Evolutionary conservation across 1,140 invertebrate species (phyloP), one percentile per base, ranked within the genome.

Genomic region (Chironomus striatipennis): DNA sequence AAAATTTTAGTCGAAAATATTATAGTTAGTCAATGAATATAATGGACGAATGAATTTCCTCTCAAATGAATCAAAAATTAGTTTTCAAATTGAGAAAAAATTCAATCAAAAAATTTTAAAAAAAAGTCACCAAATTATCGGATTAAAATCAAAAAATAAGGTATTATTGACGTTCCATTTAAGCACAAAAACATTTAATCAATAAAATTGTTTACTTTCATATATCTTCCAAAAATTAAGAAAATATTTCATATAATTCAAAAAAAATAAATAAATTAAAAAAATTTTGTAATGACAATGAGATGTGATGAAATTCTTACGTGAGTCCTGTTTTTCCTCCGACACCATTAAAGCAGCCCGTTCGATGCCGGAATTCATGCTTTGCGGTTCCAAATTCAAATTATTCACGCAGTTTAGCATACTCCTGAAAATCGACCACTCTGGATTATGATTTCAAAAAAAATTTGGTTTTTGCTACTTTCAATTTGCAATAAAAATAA

Each of bases 401-500:
- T 88, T 87, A 87, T 91, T 91, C 84, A 90, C 90, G 86, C 89
- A 90, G 87, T 91, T 91, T 86, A 91, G 86, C 89, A 90, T 91
- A 88, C 90, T 91, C 89, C 89, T 90, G 89, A 87, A 89, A 89
- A 84, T 87, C 82, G 83, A 85, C 85, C 84, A 85, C 83, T 85
- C 85, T 85, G 82, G 79, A 84, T 85, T 84, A 85, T 84, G 82
- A 84, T 82, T 84, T 80, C 81, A 57, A 57, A 57, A 57, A 57
- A 57, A 57, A 57, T 57, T 57, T 57, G 15, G 43, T 12, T n/a
- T n/a, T n/a, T n/a, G 9, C 47, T 57, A 57, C 47, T 57, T 57
- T 57, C 12, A n/a, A 57, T 57, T n/a, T 57, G 47, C n/a, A n/a
- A 57, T 34, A 57, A 57, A 57, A 57, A 57, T 57, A 57, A n/a